A percentile compares a stretch with the other conserved stretches of the same genome.
phyloP scores from a whole-genome alignment of 1,140 invertebrate genomes.

The Spodoptera litura region DNA sequence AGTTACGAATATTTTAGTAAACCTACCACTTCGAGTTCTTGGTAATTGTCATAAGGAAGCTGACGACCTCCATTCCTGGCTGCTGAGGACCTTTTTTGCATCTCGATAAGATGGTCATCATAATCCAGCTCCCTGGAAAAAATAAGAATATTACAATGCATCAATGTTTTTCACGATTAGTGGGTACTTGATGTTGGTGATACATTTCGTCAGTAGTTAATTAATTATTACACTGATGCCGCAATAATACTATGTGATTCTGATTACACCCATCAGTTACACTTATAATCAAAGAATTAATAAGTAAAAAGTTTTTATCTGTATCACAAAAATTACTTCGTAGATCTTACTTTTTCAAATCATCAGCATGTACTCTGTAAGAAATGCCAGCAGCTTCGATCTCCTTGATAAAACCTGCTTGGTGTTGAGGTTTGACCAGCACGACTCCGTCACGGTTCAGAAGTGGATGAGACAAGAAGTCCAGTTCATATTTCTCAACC shows the following conservation, averaged over 20 bases:
- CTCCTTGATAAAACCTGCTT: constrained; percentile 54
- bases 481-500: constrained; percentile 52
- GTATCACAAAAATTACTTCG: constrained; percentile 3
- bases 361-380: constrained; percentile 58
- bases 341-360: constrained; percentile 62
- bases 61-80: constrained; percentile 12
- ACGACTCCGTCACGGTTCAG: constrained; percentile 60
- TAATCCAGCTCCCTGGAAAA: constrained; percentile 59
- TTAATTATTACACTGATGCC: too few species aligned
- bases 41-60: constrained; percentile 51
- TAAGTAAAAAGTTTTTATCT: background rate
- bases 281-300: too few species aligned
- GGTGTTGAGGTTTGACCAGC: constrained; percentile 64
- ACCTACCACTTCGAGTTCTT: constrained; percentile 48
- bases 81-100: constrained; percentile 18
- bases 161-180: too few species aligned
- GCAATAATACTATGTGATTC: too few species aligned
- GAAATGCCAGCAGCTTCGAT: constrained; percentile 55
- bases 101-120: constrained; percentile 62
- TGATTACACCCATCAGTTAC: too few species aligned
- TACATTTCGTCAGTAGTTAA: too few species aligned
- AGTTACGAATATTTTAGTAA: too few species aligned
- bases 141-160: background rate
- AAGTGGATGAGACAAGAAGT: constrained; percentile 63
- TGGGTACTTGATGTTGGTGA: too few species aligned